Conservation (phyloP, 2,797 vertebrate genomes). For the Malurus leucopterus region DNA sequence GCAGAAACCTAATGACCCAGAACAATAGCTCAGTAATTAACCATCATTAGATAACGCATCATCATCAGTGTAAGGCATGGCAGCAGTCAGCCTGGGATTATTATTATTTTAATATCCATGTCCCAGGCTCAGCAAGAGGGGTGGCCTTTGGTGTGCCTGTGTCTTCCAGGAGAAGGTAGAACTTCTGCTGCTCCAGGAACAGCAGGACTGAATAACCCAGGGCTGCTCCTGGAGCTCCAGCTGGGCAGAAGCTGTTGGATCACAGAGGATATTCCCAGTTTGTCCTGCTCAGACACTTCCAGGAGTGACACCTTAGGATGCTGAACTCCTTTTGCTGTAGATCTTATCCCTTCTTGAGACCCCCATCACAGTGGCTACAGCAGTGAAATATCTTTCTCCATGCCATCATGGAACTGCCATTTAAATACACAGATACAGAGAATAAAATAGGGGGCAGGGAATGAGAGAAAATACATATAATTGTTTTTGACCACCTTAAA, state of each 20-base stretch:
- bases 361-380: neutral
- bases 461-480: neutral
- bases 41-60: neutral
- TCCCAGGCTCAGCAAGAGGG: neutral
- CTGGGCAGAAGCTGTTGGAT: neutral
- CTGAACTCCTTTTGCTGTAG: neutral
- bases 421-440: neutral
- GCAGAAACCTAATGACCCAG: neutral
- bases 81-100: neutral
- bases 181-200: neutral
- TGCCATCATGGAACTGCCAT: neutral
- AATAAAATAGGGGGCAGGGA: rapidly evolving
- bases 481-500: neutral
- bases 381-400: neutral
- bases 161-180: neutral
- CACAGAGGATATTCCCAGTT: neutral
- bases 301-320: neutral
- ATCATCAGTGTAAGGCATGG: neutral
- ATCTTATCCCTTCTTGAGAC: neutral
- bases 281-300: neutral
- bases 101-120: neutral
- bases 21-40: neutral
- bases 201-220: neutral
- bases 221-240: neutral
- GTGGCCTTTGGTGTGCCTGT: neutral